phyloP scores from a whole-genome alignment of 2,113 vertebrate genomes.

The Ariopsis seemanni region DNA sequence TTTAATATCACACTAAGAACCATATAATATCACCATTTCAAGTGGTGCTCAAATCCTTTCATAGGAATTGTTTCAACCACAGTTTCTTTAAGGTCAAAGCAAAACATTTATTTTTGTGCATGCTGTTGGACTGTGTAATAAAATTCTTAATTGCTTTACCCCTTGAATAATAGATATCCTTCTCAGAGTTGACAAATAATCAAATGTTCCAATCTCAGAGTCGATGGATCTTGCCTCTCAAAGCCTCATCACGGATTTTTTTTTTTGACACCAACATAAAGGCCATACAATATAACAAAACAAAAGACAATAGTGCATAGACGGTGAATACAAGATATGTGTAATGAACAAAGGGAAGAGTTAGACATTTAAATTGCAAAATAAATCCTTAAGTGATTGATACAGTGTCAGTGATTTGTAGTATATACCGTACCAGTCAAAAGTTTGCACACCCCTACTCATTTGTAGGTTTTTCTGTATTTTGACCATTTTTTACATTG shows the following conservation, averaged over 20 bases:
- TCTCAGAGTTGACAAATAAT: constrained; percentile 57
- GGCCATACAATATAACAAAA: no score
- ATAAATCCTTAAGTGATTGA: no score
- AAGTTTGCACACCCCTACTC: no score
- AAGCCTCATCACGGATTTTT: constrained; percentile 70
- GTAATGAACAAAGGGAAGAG: no score
- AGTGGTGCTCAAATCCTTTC: constrained; percentile 61
- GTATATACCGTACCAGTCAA: no score
- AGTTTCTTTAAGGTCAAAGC: constrained; percentile 50
- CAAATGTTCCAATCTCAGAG: constrained; percentile 38
- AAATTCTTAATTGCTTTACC: background rate
- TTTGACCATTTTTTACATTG: no score
- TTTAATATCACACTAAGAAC: constrained; percentile 67
- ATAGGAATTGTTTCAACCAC: constrained; percentile 61
- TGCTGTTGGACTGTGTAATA: background rate
- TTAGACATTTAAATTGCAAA: no score
- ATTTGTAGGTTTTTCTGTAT: no score
- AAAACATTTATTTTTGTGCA: background rate
- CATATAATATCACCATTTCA: constrained; percentile 54
- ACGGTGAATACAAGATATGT: no score
- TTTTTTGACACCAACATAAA: constrained; percentile 45
- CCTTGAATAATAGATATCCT: background rate
- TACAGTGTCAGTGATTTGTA: no score
- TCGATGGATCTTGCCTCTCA: constrained; percentile 71
- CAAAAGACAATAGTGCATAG: no score